These are phyloP conservation scores for Bathynomus jamesi DNA, from an alignment of 1,140 invertebrate species.

Conservation along the genomic window DNA sequence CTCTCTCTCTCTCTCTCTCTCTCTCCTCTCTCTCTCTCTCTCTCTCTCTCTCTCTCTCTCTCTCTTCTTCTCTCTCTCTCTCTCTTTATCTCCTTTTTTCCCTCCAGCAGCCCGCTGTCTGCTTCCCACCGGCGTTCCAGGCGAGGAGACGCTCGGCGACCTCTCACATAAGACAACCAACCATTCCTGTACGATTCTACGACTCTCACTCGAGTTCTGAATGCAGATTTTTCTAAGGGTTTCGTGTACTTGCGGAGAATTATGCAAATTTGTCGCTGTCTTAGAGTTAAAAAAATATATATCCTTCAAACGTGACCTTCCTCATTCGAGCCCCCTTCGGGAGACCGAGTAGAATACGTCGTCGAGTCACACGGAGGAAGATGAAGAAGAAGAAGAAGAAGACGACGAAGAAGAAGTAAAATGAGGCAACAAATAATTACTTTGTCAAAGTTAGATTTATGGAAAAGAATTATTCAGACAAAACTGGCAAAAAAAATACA, in stretches of 20 bases:
- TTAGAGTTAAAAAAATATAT: conserved; percentile 2
- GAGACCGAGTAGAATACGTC: background rate
- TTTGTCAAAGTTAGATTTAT: background rate
- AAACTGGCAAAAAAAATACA: too few relatives aligned
- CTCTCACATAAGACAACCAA: background rate
- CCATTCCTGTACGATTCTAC: background rate
- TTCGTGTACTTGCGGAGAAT: background rate
- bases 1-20: background rate
- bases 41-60: background rate
- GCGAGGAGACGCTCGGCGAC: background rate
- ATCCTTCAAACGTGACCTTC: background rate
- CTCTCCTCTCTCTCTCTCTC: background rate
- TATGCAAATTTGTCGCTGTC: conserved; percentile 1
- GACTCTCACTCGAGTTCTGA: background rate
- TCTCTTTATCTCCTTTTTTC: too few relatives aligned
- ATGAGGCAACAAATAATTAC: background rate
- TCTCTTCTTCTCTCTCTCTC: background rate
- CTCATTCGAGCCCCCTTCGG: background rate
- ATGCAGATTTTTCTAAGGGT: background rate
- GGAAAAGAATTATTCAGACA: too few relatives aligned
- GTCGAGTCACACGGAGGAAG: background rate
- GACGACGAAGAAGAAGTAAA: background rate
- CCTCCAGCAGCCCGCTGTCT: too few relatives aligned
- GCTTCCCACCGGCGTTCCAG: background rate
- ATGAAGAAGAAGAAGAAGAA: background rate